These are phyloP conservation scores for Gallinago media DNA, from an alignment of 2,113 vertebrate genomes.

Conservation along the genomic window DNA sequence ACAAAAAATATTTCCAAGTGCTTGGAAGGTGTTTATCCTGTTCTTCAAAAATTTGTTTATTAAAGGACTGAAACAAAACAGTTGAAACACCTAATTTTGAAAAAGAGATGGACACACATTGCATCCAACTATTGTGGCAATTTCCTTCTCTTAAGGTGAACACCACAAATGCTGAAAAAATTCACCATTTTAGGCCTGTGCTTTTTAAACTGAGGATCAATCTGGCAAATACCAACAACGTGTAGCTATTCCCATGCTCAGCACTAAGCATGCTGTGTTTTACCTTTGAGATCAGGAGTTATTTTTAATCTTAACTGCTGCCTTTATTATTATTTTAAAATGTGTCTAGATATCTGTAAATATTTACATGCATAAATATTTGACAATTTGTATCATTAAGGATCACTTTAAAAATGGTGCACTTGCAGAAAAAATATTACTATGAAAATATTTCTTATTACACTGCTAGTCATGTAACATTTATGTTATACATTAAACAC, in stretches of 20 bases:
- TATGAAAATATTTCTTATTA: background rate
- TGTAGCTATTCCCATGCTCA: background rate
- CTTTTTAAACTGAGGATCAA: background rate
- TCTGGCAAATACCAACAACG: background rate
- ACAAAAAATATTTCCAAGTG: background rate
- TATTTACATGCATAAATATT: background rate
- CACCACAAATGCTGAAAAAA: background rate
- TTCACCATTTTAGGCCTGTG: background rate
- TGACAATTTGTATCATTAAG: background rate
- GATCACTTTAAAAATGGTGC: background rate
- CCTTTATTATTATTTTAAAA: background rate
- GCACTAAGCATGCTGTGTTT: background rate
- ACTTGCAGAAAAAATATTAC: background rate
- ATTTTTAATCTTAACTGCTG: background rate
- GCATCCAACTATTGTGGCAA: background rate
- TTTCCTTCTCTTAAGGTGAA: background rate
- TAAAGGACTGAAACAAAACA: background rate
- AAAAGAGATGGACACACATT: background rate
- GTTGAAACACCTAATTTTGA: background rate
- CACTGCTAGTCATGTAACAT: background rate
- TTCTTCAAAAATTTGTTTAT: background rate
- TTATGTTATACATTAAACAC: background rate
- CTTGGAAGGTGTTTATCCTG: background rate
- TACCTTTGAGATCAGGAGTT: background rate
- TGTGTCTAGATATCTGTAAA: background rate